A percentile compares a stretch with the other conserved stretches of the same genome.
Conservation (phyloP, 1,140 invertebrate species). For the Caenorhabditis remanei region DNA sequence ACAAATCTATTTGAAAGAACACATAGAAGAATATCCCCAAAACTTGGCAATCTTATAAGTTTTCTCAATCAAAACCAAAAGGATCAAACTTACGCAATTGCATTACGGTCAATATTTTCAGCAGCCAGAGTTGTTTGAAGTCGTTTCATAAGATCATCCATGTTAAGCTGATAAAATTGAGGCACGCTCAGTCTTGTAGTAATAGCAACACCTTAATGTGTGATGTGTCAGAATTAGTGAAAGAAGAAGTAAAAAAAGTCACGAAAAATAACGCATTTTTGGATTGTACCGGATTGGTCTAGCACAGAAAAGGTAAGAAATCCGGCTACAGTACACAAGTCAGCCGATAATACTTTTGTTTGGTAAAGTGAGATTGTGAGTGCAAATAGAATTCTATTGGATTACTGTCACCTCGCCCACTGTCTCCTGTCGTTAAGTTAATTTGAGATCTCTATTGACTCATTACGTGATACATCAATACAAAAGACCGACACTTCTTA, state of each 20-base stretch:
- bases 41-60: no score
- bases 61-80: no score
- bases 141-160: constrained; percentile 40
- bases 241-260: neutral
- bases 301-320: neutral
- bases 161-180: neutral
- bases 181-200: neutral
- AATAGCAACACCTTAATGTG: neutral
- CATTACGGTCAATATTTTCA: constrained; percentile 1
- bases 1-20: no score
- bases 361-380: neutral
- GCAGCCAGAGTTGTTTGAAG: neutral
- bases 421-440: constrained; percentile 4
- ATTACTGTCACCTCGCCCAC: constrained; percentile 18
- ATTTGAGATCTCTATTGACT: constrained; percentile 5
- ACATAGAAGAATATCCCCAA: no score
- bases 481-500: neutral
- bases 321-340: neutral
- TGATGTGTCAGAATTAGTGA: neutral
- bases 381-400: constrained; percentile 48
- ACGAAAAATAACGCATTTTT: neutral
- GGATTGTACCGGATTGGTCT: neutral
- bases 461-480: constrained; percentile 50
- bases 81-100: constrained; percentile 19
- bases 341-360: neutral